phyloP scores from a whole-genome alignment of 2,113 vertebrate species.

The Eubucco bourcierii region DNA sequence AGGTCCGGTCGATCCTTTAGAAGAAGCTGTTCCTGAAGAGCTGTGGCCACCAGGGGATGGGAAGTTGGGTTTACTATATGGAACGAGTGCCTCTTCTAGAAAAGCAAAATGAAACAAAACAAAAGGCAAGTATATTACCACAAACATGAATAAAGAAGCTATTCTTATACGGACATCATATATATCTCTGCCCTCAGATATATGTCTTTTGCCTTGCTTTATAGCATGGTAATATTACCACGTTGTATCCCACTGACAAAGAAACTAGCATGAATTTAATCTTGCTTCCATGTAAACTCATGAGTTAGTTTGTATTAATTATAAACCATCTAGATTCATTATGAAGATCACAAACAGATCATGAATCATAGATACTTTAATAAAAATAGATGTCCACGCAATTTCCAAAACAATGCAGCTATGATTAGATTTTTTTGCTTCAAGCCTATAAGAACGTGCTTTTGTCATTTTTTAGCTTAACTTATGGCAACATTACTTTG shows the following conservation, averaged over 20 bases:
- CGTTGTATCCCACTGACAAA: not conserved
- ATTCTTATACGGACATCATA: not conserved
- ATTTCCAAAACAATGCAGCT: constrained; percentile 49
- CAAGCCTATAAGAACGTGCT: constrained; percentile 17
- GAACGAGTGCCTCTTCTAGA: constrained; percentile 91
- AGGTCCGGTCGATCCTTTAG: constrained; percentile 95
- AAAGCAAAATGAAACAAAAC: not conserved
- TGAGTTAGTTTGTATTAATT: constrained; percentile 36
- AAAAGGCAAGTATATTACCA: not conserved
- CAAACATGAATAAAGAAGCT: not conserved
- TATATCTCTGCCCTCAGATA: not conserved
- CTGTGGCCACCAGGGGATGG: constrained; percentile 96
- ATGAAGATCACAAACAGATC: not conserved
- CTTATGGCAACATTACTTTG: constrained; percentile 44
- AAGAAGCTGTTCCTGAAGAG: constrained; percentile 96
- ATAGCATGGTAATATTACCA: not conserved
- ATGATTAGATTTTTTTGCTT: constrained; percentile 64
- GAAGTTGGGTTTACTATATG: constrained; percentile 96
- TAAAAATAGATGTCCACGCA: constrained; percentile 35
- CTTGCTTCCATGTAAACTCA: not conserved
- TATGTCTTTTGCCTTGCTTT: not conserved
- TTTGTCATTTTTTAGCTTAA: constrained; percentile 45
- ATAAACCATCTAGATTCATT: constrained; percentile 39
- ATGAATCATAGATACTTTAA: constrained; percentile 47
- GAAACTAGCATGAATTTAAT: not conserved